A percentile compares a stretch with the other conserved stretches of the same genome.
phyloP scores from a whole-genome alignment of 2,888 invertebrate genomes.

The Agonum fuliginosum region DNA sequence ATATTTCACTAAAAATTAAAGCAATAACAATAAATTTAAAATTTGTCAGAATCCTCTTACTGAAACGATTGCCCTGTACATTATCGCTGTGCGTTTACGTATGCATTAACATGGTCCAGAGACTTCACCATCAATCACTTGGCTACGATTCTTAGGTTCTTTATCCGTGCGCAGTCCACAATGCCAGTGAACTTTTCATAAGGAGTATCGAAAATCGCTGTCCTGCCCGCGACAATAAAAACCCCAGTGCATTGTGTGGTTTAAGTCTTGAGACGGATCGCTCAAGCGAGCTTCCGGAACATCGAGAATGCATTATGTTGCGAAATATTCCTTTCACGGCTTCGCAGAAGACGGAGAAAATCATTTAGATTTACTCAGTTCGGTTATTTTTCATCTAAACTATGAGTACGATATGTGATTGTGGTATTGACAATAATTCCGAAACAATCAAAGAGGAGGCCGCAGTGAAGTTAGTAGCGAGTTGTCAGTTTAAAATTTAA shows the following conservation, averaged over 20 bases:
- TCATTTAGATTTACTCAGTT: too few relatives aligned
- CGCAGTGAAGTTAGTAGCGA: too few relatives aligned
- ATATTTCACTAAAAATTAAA: not conserved
- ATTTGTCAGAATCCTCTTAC: not conserved
- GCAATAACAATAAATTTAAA: not conserved
- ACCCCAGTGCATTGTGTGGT: constrained; percentile 20
- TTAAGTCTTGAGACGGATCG: constrained; percentile 4
- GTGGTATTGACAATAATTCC: too few relatives aligned
- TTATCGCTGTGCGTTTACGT: not conserved
- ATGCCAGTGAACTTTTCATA: constrained; percentile 27
- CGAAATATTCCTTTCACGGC: constrained; percentile 24
- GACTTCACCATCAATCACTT: constrained; percentile 29
- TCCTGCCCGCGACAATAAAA: constrained; percentile 26
- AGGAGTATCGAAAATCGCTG: constrained; percentile 33
- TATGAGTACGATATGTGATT: too few relatives aligned
- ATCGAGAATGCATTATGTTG: constrained; percentile 27
- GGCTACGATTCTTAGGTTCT: not conserved
- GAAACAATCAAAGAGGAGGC: too few relatives aligned
- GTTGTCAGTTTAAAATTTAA: too few relatives aligned
- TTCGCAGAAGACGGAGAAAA: not conserved
- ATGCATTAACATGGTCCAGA: constrained; percentile 26
- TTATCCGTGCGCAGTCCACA: not conserved
- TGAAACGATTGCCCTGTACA: not conserved
- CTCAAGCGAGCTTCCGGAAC: constrained; percentile 41
- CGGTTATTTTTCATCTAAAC: too few relatives aligned